Evolutionary conservation across 2,797 vertebrate genomes (phyloP).

Genomic region (Peromyscus attwateri): DNA sequence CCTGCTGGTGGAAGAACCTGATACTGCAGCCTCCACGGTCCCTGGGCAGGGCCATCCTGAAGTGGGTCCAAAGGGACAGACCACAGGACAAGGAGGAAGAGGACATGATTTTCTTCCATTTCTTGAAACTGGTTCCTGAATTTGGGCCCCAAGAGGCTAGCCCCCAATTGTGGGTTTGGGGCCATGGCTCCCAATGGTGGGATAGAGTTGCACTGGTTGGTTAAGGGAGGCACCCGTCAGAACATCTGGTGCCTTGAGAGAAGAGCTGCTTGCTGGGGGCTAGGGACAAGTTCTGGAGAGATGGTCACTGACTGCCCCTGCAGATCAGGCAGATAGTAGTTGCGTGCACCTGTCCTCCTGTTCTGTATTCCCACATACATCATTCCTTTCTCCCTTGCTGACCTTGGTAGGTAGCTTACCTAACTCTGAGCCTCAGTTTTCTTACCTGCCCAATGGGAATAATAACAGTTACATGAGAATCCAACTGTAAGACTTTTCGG

Average conservation of each 20-base stretch:
- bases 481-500: background rate
- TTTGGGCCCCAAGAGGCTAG: background rate
- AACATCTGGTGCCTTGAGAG: background rate
- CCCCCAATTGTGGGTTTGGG: background rate
- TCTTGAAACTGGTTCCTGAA: background rate
- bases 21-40: accelerated
- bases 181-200: accelerated
- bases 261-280: background rate
- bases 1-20: background rate
- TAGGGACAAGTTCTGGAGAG: background rate
- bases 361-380: background rate
- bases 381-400: background rate
- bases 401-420: background rate
- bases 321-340: background rate
- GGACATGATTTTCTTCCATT: background rate
- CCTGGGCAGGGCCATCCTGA: background rate
- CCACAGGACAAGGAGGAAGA: background rate
- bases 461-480: too few species aligned
- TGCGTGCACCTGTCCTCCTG: background rate
- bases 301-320: background rate
- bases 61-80: background rate
- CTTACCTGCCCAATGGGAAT: background rate
- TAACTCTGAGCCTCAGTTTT: background rate
- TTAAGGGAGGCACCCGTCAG: background rate
- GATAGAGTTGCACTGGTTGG: background rate